phyloP scores from a whole-genome alignment of 2,113 vertebrate species.

The Macquaria ambigua region DNA sequence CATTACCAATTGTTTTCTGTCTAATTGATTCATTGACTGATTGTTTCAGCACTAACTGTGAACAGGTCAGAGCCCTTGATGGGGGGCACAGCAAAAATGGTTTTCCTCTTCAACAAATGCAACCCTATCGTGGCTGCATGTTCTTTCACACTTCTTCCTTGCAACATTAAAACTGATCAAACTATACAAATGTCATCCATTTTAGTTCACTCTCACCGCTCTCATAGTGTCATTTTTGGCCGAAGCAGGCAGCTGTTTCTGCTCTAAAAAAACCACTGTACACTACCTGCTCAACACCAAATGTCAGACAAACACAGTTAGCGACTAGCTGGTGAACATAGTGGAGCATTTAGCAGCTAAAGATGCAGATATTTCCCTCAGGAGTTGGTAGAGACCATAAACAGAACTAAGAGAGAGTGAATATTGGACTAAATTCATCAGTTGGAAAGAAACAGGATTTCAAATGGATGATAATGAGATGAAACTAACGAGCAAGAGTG shows the following conservation, averaged over 20 bases:
- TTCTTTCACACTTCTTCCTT: background rate
- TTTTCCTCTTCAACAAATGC: background rate
- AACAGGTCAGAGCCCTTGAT: background rate
- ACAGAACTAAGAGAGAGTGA: background rate
- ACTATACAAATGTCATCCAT: background rate
- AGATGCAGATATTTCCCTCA: background rate
- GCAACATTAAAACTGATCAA: background rate
- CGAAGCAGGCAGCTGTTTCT: background rate
- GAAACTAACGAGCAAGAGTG: background rate
- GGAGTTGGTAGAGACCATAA: background rate
- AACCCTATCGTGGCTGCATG: background rate
- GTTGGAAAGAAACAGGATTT: background rate
- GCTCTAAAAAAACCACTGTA: background rate
- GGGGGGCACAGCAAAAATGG: background rate
- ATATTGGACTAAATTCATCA: background rate
- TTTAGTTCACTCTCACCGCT: background rate
- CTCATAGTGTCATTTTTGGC: background rate
- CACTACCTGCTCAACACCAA: background rate
- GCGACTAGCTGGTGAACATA: background rate
- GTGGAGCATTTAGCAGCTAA: background rate
- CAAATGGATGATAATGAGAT: background rate
- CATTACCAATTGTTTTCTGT: no score
- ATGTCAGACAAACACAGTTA: background rate
- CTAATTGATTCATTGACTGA: no score
- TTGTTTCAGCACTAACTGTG: no score